phyloP scores from a whole-genome alignment of 1,140 invertebrate species.

The Brevipalpus yothersi region DNA sequence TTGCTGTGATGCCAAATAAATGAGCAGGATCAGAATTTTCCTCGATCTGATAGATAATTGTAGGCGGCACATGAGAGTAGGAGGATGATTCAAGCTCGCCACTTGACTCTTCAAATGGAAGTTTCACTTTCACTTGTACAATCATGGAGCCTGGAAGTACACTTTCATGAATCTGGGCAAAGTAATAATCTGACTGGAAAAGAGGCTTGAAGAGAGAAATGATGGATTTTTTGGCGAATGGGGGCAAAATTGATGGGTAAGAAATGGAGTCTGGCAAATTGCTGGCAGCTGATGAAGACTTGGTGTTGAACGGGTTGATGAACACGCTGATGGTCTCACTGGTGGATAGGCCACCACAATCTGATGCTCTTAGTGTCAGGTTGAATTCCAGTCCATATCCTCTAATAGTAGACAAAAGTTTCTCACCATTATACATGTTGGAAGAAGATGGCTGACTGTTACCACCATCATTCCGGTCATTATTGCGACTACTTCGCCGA shows the following conservation, averaged over 20 bases:
- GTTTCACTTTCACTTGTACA: background rate
- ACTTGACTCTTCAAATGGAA: background rate
- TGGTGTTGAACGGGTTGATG: background rate
- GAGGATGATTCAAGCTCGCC: no score
- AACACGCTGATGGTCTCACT: background rate
- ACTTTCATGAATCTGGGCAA: conserved; percentile 60
- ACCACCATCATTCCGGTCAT: background rate
- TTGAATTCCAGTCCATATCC: conserved; percentile 57
- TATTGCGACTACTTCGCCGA: no score
- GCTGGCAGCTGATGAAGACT: background rate
- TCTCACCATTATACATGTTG: background rate
- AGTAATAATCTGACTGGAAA: conserved; percentile 65
- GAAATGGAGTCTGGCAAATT: background rate
- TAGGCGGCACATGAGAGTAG: no score
- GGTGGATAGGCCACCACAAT: conserved; percentile 38
- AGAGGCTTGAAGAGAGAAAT: background rate
- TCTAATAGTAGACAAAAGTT: conserved; percentile 28
- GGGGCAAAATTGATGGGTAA: background rate
- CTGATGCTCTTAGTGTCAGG: conserved; percentile 54
- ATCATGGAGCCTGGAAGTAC: conserved; percentile 31
- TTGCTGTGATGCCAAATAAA: conserved; percentile 59
- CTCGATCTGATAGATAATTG: no score
- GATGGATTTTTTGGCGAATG: background rate
- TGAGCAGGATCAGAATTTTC: conserved; percentile 24
- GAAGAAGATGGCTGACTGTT: background rate